Evolutionary conservation across 1,140 invertebrate genomes (phyloP).

Genomic region (Drosophila rufa): DNA sequence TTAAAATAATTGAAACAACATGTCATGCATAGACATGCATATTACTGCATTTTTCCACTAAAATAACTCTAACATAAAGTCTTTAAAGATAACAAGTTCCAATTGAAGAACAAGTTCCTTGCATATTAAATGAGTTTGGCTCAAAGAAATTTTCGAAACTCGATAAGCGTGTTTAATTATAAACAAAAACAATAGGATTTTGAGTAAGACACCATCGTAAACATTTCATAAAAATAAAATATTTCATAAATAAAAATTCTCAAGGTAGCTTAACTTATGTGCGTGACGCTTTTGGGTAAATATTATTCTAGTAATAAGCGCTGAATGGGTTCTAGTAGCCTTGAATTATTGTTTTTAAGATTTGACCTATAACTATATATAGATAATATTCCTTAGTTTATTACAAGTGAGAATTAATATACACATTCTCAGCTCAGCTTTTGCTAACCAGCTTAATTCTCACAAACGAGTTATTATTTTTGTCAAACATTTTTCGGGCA

Average conservation of each 20-base stretch:
- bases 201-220: background rate
- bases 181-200: conserved; percentile 25
- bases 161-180: conserved; percentile 6
- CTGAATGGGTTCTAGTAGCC: background rate
- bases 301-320: background rate
- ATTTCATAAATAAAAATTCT: conserved; percentile 6
- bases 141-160: conserved; percentile 2
- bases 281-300: background rate
- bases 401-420: background rate
- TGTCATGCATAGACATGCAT: conserved; percentile 5
- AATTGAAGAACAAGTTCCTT: conserved; percentile 16
- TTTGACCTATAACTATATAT: conserved; percentile 1
- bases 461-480: conserved; percentile 12
- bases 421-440: background rate
- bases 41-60: conserved; percentile 5
- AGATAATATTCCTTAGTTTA: background rate
- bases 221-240: conserved; percentile 17
- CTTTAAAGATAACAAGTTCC: conserved; percentile 19
- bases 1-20: conserved; percentile 24
- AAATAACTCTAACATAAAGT: background rate
- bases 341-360: background rate
- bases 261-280: conserved; percentile 2
- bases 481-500: conserved; percentile 10
- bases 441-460: background rate
- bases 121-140: conserved; percentile 8